Evolutionary conservation across 1,140 invertebrate species (phyloP), one percentile per base, ranked within the genome.

Genomic region (Bombus balteatus): DNA sequence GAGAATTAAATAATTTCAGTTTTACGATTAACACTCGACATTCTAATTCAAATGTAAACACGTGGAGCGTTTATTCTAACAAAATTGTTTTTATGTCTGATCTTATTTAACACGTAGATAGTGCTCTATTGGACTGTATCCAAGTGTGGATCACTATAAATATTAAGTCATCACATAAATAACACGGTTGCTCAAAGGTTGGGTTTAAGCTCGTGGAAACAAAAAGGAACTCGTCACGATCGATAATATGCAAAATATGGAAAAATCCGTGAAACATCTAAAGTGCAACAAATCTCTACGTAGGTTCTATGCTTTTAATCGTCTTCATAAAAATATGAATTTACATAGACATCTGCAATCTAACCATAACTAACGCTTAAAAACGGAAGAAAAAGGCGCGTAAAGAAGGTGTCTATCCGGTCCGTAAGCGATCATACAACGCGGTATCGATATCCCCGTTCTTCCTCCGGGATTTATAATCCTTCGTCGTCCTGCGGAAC

Each of bases 381-480:
- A 53, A 41, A 18, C 12, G 4, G 25, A 59, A 28, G 53, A 59
- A 77, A 62, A 28, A 53, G 37, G 37, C 75, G 41, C 43, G 43
- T 18, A 39, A 71, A 80, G 66, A 53, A 65, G 43, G 78, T 59
- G 79, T 81, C 70, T 53, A 62, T 73, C 70, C 53, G 47, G 22
- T 81, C 39, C 39, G 39, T 62, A 32, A 47, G 39, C 80, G 70
- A 81, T 81, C 80, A 81, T 81, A 62, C 70, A 22, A 15, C 57
- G 41, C 68, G 47, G 43, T 73, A 87, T 87, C 85, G 81, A 78
- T 78, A 84, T 84, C 75, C 85, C 74, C 3, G 22, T 32, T 59
- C 83, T 81, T 81, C 73, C 47, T 25, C 1, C 28, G 39, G 68
- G 81, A 87, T 87, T 87, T 87, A 87, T 68, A 79, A 85, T 75